Conservation (phyloP, 2,888 invertebrate species). For the Melitaea athalia region DNA sequence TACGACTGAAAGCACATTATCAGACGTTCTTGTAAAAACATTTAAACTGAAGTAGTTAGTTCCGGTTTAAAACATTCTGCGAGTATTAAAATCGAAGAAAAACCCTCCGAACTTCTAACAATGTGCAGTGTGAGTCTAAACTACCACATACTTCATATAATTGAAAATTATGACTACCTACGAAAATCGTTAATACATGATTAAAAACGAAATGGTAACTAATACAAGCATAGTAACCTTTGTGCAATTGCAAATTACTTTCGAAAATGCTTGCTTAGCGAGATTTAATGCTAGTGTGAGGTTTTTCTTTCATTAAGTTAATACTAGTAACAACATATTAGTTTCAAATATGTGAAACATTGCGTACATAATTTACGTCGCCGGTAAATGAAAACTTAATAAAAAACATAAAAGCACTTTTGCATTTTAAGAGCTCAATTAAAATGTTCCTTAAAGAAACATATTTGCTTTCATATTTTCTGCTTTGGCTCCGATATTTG, state of each 20-base stretch:
- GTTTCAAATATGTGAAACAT: background rate
- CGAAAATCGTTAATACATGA: slow-evolving; percentile 44
- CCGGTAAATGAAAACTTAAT: slow-evolving; percentile 16
- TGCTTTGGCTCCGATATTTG: slow-evolving; percentile 56
- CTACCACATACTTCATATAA: slow-evolving; percentile 49
- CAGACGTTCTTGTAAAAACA: too few species aligned
- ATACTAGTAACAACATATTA: background rate
- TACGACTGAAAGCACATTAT: slow-evolving; percentile 20
- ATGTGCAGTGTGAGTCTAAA: slow-evolving; percentile 11
- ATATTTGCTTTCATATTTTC: slow-evolving; percentile 60
- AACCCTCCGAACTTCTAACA: too few species aligned
- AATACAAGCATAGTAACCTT: slow-evolving; percentile 49
- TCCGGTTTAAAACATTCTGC: too few species aligned
- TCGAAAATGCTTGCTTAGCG: background rate
- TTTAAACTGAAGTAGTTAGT: too few species aligned
- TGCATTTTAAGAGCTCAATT: slow-evolving; percentile 21
- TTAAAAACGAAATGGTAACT: slow-evolving; percentile 68
- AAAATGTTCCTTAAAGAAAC: slow-evolving; percentile 32
- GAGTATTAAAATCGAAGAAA: too few species aligned
- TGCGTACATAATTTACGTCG: background rate
- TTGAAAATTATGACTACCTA: slow-evolving; percentile 32
- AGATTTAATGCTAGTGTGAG: background rate
- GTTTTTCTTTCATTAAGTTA: background rate
- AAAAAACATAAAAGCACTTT: slow-evolving; percentile 22
- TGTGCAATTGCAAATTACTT: slow-evolving; percentile 46